Percentiles rank a stretch among this genome's conserved stretches.
These are phyloP conservation scores for Lomographa bimaculata DNA, from an alignment of 2,888 invertebrate genomes.

Conservation along the genomic window DNA sequence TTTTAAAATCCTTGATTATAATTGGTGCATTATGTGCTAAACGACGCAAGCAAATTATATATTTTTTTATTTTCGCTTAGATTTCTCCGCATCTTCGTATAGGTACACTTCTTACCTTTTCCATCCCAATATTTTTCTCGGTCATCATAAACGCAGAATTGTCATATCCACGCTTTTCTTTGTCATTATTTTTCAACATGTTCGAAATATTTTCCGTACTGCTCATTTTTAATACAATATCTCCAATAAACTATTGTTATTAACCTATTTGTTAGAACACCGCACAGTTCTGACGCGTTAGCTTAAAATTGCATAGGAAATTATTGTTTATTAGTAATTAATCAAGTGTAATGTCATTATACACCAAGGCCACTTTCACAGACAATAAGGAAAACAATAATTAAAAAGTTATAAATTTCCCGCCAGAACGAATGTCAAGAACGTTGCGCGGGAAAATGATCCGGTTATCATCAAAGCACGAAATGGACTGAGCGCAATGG, in stretches of 20 bases:
- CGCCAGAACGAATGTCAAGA: slow-evolving; percentile 46
- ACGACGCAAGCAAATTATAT: no score
- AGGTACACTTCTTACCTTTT: slow-evolving; percentile 39
- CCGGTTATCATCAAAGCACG: slow-evolving; percentile 26
- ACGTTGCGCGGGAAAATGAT: slow-evolving; percentile 20
- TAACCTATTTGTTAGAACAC: slow-evolving; percentile 32
- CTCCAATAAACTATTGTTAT: slow-evolving; percentile 11
- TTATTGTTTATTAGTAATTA: no score
- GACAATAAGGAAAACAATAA: slow-evolving; percentile 10
- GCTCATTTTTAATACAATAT: slow-evolving; percentile 1
- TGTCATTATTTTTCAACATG: slow-evolving; percentile 38
- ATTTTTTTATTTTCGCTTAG: no score
- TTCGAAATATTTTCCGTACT: slow-evolving; percentile 34
- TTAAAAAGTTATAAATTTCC: slow-evolving; percentile 18
- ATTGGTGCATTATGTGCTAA: slow-evolving; percentile 8
- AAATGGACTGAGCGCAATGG: slow-evolving; percentile 26
- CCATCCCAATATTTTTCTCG: slow-evolving; percentile 58
- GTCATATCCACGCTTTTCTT: slow-evolving; percentile 58
- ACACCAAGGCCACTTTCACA: slow-evolving; percentile 3
- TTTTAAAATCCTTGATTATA: slow-evolving; percentile 26
- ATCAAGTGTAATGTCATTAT: slow-evolving; percentile 14
- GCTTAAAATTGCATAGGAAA: no score
- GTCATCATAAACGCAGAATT: slow-evolving; percentile 68
- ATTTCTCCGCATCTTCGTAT: no score
- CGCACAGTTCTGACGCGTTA: slow-evolving; percentile 37